These are phyloP conservation scores for Pachyuromys duprasi DNA, from an alignment of 2,797 vertebrate genomes.

Conservation along the genomic window DNA sequence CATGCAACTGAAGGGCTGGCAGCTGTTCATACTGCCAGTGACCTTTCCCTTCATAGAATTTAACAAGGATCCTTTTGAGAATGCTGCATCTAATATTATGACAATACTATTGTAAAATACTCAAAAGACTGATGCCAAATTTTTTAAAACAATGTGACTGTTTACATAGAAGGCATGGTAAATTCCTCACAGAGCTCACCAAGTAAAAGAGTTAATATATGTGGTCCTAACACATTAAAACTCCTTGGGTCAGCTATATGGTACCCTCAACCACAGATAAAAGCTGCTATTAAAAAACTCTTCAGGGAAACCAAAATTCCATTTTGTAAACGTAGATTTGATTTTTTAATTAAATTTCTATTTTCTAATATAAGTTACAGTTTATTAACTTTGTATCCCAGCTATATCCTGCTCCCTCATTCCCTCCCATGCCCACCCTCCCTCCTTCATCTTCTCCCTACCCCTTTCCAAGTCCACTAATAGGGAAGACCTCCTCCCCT, in stretches of 20 bases:
- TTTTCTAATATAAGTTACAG: too few relatives aligned
- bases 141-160: constrained; percentile 61
- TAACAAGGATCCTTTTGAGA: background rate
- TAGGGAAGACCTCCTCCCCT: too few relatives aligned
- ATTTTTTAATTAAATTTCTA: background rate
- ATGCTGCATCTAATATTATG: background rate
- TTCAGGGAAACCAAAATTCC: background rate
- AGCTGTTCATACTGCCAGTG: background rate
- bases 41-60: background rate
- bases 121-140: background rate
- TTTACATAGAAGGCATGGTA: constrained; percentile 71
- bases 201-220: constrained; percentile 84
- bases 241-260: background rate
- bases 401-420: too few relatives aligned
- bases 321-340: background rate
- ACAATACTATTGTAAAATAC: background rate
- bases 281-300: background rate
- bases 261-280: background rate
- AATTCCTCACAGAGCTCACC: background rate
- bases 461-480: too few relatives aligned
- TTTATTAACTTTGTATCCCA: too few relatives aligned
- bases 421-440: too few relatives aligned
- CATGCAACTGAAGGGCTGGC: background rate
- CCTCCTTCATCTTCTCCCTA: too few relatives aligned
- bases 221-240: constrained; percentile 71